phyloP scores from a whole-genome alignment of 53 echinoderm and acorn worm species.

The Temnopleurus reevesii region DNA sequence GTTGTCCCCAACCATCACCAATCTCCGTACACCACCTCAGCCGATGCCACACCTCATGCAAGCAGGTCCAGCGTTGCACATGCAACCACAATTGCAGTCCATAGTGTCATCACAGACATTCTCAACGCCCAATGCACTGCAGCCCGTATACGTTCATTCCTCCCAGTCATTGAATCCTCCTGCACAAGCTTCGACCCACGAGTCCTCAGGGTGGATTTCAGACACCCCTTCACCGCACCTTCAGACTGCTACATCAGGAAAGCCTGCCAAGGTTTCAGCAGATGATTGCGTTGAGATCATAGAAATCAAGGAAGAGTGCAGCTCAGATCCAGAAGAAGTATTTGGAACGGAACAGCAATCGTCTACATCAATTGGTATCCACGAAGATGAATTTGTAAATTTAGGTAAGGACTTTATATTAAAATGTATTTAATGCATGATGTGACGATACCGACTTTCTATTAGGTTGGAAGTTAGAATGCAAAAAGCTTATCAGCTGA shows the following conservation, averaged over 20 bases:
- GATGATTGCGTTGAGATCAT: conserved; percentile 4
- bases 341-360: neutral
- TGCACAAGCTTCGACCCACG: neutral
- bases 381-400: neutral
- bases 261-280: neutral
- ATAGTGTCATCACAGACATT: neutral
- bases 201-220: neutral
- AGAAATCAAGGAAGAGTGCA: conserved; percentile 31
- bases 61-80: neutral
- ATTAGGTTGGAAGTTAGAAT: too few species aligned
- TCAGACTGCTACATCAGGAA: neutral
- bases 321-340: neutral
- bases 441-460: too few species aligned
- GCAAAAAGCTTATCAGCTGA: too few species aligned
- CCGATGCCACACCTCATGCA: neutral
- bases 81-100: neutral
- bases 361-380: neutral
- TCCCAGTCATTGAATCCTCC: neutral
- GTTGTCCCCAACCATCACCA: neutral
- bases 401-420: neutral
- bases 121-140: neutral
- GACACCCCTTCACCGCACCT: neutral
- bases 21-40: neutral
- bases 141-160: neutral
- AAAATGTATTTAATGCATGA: too few species aligned